Percentiles rank a stretch among this genome's conserved stretches.
These are phyloP conservation scores for Xenopus laevis DNA, from an alignment of 2,113 vertebrate species.

Conservation along the genomic window DNA sequence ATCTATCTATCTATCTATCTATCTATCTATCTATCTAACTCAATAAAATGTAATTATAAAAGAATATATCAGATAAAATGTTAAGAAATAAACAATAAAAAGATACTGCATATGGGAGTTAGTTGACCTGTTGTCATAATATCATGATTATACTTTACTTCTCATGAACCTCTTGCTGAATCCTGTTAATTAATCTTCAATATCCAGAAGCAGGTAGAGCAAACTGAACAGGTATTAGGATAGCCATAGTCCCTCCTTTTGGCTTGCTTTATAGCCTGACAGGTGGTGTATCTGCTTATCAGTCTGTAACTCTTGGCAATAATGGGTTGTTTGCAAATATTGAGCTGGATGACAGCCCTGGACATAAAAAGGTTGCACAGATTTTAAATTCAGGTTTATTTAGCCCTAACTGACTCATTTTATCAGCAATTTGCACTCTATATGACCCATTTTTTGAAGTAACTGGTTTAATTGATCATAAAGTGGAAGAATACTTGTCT, in stretches of 20 bases:
- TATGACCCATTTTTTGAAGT: not conserved
- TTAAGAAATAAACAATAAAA: too few relatives aligned
- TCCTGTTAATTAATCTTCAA: too few relatives aligned
- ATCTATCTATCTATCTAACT: too few relatives aligned
- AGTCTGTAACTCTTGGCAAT: slow-evolving; percentile 24
- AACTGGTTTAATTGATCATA: not conserved
- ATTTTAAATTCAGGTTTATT: slow-evolving; percentile 19
- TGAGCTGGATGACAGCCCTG: slow-evolving; percentile 11
- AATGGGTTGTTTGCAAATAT: slow-evolving; percentile 11
- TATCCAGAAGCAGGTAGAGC: not conserved
- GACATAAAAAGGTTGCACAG: slow-evolving; percentile 7
- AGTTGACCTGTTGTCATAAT: too few relatives aligned
- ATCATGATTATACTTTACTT: too few relatives aligned
- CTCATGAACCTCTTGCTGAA: too few relatives aligned
- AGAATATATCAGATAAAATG: too few relatives aligned
- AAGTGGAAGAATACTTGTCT: not conserved
- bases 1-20: too few relatives aligned
- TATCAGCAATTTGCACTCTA: not conserved
- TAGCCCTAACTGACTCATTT: not conserved
- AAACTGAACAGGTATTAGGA: slow-evolving; percentile 8
- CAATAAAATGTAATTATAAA: too few relatives aligned
- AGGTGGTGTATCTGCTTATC: slow-evolving; percentile 34
- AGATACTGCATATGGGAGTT: too few relatives aligned
- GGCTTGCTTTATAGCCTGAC: slow-evolving; percentile 15
- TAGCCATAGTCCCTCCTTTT: slow-evolving; percentile 12